phyloP scores from a whole-genome alignment of 2,113 vertebrate species.

The Cinclus cinclus region DNA sequence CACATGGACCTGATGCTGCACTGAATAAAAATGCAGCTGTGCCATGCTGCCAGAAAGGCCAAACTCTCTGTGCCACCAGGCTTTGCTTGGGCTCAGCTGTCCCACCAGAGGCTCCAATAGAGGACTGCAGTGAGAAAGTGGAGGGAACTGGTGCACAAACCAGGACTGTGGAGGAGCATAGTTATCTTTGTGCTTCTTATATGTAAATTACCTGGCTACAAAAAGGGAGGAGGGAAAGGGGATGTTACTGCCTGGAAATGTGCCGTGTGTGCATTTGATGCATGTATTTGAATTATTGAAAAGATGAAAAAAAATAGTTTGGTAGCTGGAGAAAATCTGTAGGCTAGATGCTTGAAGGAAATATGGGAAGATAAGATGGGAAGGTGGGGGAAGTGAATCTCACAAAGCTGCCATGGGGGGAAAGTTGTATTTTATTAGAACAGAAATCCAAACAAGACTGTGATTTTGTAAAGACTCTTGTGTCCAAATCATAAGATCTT shows the following conservation, averaged over 20 bases:
- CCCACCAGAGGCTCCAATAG: not conserved
- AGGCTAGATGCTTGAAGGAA: not conserved
- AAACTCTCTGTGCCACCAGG: not conserved
- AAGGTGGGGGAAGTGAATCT: not conserved
- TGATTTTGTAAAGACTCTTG: not conserved
- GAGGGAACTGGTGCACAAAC: not conserved
- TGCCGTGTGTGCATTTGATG: not conserved
- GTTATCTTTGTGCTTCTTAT: not conserved
- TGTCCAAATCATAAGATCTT: not conserved
- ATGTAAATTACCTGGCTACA: not conserved
- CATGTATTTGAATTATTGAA: not conserved
- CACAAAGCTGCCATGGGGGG: not conserved
- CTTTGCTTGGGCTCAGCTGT: not conserved
- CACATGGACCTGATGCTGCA: accelerated
- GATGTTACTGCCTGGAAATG: not conserved
- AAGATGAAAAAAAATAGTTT: not conserved
- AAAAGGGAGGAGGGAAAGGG: not conserved
- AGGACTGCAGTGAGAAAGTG: not conserved
- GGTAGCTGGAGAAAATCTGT: slow-evolving; percentile 11
- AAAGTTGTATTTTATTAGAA: not conserved
- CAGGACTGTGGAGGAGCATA: not conserved
- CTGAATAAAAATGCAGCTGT: not conserved
- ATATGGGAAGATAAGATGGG: not conserved
- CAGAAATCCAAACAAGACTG: not conserved
- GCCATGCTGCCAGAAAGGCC: not conserved